phyloP scores from a whole-genome alignment of 23 tunicate species.

The Styela plicata region DNA sequence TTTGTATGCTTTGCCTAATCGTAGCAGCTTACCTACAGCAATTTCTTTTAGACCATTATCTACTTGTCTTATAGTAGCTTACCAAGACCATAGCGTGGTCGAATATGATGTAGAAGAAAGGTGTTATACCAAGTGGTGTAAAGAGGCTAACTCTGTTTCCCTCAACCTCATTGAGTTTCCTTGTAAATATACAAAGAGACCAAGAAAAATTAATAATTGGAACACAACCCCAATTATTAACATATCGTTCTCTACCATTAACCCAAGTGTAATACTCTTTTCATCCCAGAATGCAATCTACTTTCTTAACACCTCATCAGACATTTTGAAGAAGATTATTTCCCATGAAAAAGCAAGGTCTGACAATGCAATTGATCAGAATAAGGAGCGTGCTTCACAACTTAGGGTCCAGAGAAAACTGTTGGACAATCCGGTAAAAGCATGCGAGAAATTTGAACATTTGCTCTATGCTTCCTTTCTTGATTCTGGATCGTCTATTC shows the following conservation, averaged over 20 bases:
- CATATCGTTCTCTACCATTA: not conserved
- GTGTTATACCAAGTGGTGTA: slow-evolving; percentile 52
- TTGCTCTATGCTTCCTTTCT: slow-evolving; percentile 22
- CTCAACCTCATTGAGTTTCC: not conserved
- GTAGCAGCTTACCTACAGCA: slow-evolving; percentile 32
- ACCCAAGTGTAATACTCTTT: not conserved
- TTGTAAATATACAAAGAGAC: not conserved
- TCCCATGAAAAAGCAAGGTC: not conserved
- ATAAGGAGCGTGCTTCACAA: not conserved
- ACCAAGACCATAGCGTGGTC: slow-evolving; percentile 19
- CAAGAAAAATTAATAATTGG: not conserved
- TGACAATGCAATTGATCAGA: not conserved
- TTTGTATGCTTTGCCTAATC: slow-evolving; percentile 33
- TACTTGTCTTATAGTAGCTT: slow-evolving; percentile 26
- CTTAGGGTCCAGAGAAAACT: not conserved
- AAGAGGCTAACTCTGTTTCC: not conserved
- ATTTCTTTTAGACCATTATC: slow-evolving; percentile 34
- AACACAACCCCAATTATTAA: slow-evolving; percentile 17
- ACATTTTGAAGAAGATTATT: not conserved
- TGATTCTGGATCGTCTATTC: slow-evolving; percentile 26
- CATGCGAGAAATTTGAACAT: slow-evolving; percentile 25
- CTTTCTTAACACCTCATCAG: not conserved
- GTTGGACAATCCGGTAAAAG: not conserved
- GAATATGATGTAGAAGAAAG: slow-evolving; percentile 36
- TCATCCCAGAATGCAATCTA: not conserved